phyloP scores from a whole-genome alignment of 2,888 invertebrate species.

The Phaedon cochleariae region DNA sequence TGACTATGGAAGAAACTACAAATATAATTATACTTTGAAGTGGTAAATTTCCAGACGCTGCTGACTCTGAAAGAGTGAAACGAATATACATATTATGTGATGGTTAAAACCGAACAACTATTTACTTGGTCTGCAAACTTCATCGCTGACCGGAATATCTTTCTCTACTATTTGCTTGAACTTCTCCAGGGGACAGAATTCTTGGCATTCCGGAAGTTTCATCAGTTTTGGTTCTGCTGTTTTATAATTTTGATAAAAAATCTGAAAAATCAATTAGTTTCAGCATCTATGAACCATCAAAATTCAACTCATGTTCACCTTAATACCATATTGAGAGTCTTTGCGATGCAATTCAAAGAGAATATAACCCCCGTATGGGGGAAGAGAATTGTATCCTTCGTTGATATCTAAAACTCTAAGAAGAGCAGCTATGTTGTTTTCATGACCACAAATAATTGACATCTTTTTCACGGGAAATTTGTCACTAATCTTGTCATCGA shows the following conservation, averaged over 20 bases:
- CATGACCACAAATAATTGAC: slow-evolving; percentile 49
- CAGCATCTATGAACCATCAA: too few relatives aligned
- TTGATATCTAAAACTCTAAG: slow-evolving; percentile 64
- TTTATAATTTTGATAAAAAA: slow-evolving; percentile 42
- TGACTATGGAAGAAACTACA: too few relatives aligned
- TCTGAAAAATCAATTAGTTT: too few relatives aligned
- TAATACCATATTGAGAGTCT: slow-evolving; percentile 45
- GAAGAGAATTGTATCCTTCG: slow-evolving; percentile 45
- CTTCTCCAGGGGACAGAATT: slow-evolving; percentile 52
- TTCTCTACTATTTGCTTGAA: slow-evolving; percentile 47
- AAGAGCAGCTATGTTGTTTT: slow-evolving; percentile 57
- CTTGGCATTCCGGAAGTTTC: slow-evolving; percentile 51
- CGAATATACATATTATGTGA: too few relatives aligned
- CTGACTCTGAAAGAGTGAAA: too few relatives aligned
- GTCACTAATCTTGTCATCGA: slow-evolving; percentile 39
- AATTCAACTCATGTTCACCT: too few relatives aligned
- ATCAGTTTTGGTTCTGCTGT: slow-evolving; percentile 40
- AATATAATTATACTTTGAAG: too few relatives aligned
- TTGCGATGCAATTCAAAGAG: slow-evolving; percentile 51
- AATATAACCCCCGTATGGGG: slow-evolving; percentile 51
- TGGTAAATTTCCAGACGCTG: too few relatives aligned
- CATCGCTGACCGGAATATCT: slow-evolving; percentile 53
- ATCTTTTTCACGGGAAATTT: slow-evolving; percentile 43
- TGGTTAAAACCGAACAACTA: too few relatives aligned
- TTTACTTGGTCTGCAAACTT: slow-evolving; percentile 35